Conservation (phyloP, 2,888 invertebrate species). For the Hypomecis atomaria region DNA sequence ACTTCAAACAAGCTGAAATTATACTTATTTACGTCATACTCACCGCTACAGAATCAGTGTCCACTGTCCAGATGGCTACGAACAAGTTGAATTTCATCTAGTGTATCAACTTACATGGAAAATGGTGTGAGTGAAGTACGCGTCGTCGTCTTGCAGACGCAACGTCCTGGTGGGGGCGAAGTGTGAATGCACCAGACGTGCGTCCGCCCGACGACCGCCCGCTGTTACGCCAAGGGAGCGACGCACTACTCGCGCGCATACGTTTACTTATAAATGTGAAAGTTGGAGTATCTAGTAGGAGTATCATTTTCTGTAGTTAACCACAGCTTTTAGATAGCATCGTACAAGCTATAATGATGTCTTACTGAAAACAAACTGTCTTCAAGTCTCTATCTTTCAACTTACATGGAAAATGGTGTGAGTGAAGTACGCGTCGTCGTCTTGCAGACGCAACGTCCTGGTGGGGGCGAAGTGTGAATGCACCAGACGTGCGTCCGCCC, state of each 20-base stretch:
- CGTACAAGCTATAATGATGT: no score
- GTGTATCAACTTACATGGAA: slow-evolving; percentile 81
- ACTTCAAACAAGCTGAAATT: no score
- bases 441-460: slow-evolving; percentile 76
- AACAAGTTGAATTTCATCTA: no score
- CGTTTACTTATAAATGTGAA: no score
- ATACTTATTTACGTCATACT: no score
- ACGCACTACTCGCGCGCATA: slow-evolving; percentile 96
- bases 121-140: slow-evolving; percentile 89
- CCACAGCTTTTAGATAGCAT: no score
- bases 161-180: slow-evolving; percentile 76
- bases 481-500: slow-evolving; percentile 63
- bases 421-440: slow-evolving; percentile 86
- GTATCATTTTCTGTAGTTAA: no score
- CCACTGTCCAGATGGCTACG: no score
- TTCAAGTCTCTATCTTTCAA: no score
- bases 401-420: slow-evolving; percentile 89
- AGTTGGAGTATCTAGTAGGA: no score
- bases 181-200: slow-evolving; percentile 73
- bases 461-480: slow-evolving; percentile 79
- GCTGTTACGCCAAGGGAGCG: slow-evolving; percentile 56
- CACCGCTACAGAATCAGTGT: no score
- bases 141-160: slow-evolving; percentile 83
- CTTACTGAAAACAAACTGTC: no score
- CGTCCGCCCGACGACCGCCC: slow-evolving; percentile 64